Evolutionary conservation across 2,113 vertebrate genomes (phyloP).

Genomic region (Motacilla tschutschensis): DNA sequence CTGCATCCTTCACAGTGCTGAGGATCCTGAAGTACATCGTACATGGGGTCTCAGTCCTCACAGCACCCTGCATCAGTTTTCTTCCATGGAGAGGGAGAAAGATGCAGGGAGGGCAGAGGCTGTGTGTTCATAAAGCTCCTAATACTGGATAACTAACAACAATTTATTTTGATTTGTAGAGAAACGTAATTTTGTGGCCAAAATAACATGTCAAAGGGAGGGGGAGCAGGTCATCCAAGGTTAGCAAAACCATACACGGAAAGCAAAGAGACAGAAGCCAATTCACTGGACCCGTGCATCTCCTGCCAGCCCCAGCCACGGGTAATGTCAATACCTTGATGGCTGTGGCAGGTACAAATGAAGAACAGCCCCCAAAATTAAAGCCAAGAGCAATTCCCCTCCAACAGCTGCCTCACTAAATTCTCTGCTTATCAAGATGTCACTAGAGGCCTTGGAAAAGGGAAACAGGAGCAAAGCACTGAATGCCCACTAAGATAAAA

Average conservation of each 20-base stretch:
- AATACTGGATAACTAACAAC: background rate
- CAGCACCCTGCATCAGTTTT: background rate
- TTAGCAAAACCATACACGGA: background rate
- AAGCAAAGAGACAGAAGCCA: background rate
- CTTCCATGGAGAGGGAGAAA: background rate
- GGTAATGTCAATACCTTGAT: background rate
- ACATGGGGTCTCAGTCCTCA: background rate
- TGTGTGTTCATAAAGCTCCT: background rate
- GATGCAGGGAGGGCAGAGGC: background rate
- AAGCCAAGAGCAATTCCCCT: background rate
- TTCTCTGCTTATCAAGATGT: background rate
- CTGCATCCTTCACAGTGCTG: background rate
- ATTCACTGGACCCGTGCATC: background rate
- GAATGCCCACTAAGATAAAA: background rate
- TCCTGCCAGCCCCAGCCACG: background rate
- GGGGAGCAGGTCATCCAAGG: background rate
- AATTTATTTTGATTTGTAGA: background rate
- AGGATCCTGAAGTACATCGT: background rate
- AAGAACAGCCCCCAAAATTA: background rate
- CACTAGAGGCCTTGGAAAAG: background rate
- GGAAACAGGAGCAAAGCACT: background rate
- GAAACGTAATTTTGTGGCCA: background rate
- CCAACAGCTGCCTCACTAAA: background rate
- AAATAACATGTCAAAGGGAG: background rate
- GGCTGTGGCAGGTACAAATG: background rate